Percentiles rank a stretch among this genome's conserved stretches.
Conservation (phyloP, 2,113 vertebrate genomes). For the Suncus etruscus region DNA sequence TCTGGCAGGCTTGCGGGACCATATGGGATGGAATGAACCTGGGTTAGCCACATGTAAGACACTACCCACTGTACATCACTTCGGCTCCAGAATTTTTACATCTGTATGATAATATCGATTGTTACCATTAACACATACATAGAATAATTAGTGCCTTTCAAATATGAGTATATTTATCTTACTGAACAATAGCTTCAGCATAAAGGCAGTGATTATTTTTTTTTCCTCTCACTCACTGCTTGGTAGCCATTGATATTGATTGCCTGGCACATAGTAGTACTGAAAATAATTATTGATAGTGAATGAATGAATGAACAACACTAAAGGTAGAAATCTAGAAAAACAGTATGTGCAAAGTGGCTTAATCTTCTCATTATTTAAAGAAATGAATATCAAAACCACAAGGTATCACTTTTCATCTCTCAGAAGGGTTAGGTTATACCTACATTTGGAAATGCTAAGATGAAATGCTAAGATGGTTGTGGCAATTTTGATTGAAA, state of each 20-base stretch:
- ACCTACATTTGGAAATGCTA: background rate
- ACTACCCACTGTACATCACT: too few relatives aligned
- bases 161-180: background rate
- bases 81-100: background rate
- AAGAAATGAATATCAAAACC: slow-evolving; percentile 1
- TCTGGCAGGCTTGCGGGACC: too few relatives aligned
- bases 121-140: background rate
- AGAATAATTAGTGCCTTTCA: background rate
- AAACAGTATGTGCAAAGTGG: background rate
- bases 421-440: background rate
- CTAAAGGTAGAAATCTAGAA: slow-evolving; percentile 1
- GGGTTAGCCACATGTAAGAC: too few relatives aligned
- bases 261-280: background rate
- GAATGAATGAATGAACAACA: background rate
- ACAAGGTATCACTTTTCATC: background rate
- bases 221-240: background rate
- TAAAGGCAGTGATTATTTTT: background rate
- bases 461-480: background rate
- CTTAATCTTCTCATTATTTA: background rate
- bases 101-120: background rate
- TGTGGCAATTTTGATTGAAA: background rate
- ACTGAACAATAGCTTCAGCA: background rate
- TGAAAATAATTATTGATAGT: background rate
- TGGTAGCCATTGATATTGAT: background rate
- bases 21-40: too few relatives aligned